Evolutionary conservation across 2,797 vertebrate species (phyloP), one percentile per base, ranked within the genome.

Genomic region (Lycodopsis pacificus): DNA sequence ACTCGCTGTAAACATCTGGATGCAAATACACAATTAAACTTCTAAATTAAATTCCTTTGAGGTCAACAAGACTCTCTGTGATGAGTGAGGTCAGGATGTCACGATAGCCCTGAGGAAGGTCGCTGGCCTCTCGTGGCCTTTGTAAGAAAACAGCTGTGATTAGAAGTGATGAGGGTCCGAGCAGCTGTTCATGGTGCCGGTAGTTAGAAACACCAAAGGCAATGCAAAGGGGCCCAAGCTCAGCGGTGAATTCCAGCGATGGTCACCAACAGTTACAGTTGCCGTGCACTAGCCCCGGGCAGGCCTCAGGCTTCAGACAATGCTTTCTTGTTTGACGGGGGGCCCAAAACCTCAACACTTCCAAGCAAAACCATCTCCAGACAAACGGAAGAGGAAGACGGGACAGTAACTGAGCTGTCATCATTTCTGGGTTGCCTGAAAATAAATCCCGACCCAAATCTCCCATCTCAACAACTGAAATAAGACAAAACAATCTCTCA

Each of bases 121-220:
- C 51, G 19, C 32, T 77, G 27, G 70, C 67, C 79, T 86, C 73
- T 65, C 46, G 67, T 13, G 42, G 48, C 67, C 48, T 84, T 14
- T 73, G 53, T 13, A 53, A 63, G 40, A 73, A 86, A 89, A 73
- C 83, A 89, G 84, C 68, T 83, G 87, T 77, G 87, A 79, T 38
- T 51, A 49, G 49, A 65, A 32, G 44, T 44, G 74, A 49, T 20
- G 34, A 64, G 17, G 70, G 59, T 44, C 51, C 38, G 30, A 85
- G 77, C 84, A 86, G 80, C 77, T 85, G 88, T 77, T 85, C 34
- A 3, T 46, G 30, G 30, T 42, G 38, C 48, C 49, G 15, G 73
- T 54, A 64, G 30, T 78, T 66, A 73, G 34, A 80, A 65, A 70
- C 54, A 64, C 65, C 65, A 65, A 65, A 79, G 36, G 64, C 30